A percentile compares a stretch with the other conserved stretches of the same genome.
Conservation (phyloP, 2,888 invertebrate genomes). For the Lamproptera curius region DNA sequence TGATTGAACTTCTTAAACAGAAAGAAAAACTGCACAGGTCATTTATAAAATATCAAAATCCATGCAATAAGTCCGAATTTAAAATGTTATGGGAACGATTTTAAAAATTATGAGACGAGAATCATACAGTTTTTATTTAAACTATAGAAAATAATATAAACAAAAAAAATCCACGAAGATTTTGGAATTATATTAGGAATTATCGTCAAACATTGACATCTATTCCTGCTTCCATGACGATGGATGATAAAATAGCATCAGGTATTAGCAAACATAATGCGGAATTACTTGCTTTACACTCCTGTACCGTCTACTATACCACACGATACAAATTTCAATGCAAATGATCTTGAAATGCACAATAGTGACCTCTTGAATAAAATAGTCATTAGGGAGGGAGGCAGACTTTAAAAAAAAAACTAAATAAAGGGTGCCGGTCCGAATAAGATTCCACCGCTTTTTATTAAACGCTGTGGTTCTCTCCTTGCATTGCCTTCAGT, state of each 20-base stretch:
- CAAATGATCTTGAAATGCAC: too few relatives aligned
- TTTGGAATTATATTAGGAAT: constrained; percentile 18
- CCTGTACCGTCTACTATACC: too few relatives aligned
- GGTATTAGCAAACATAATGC: background rate
- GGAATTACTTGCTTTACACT: background rate
- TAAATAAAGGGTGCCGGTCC: constrained; percentile 2
- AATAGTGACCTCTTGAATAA: background rate
- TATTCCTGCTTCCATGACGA: background rate
- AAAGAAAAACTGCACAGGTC: constrained; percentile 9
- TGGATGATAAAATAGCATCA: background rate
- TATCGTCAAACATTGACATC: background rate
- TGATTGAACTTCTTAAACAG: constrained; percentile 1
- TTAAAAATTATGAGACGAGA: background rate
- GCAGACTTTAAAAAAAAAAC: background rate
- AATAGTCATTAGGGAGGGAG: background rate
- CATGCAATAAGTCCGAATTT: constrained; percentile 18
- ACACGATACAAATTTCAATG: too few relatives aligned
- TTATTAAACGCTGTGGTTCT: background rate
- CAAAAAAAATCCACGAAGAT: constrained; percentile 8
- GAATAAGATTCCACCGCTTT: background rate
- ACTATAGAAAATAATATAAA: background rate
- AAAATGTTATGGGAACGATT: constrained; percentile 8
- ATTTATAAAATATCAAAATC: constrained; percentile 9
- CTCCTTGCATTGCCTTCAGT: too few relatives aligned
- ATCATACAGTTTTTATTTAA: background rate